A percentile compares a stretch with the other conserved stretches of the same genome.
Evolutionary conservation across 2,113 vertebrate species (phyloP).

Genomic region (Syngnathus floridae): DNA sequence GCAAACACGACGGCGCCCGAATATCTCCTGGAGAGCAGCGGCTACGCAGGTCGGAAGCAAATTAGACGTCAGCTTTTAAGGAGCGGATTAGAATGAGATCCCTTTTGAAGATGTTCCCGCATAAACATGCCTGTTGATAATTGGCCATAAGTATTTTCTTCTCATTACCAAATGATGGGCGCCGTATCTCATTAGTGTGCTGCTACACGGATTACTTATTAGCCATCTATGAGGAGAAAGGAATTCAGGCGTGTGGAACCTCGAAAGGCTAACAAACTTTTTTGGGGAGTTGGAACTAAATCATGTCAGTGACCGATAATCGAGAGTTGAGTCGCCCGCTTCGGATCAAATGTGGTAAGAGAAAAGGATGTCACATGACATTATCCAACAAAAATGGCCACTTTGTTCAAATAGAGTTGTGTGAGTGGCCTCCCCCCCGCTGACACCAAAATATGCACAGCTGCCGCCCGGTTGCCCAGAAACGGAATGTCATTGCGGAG

Average conservation of each 20-base stretch:
- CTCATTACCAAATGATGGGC: neutral
- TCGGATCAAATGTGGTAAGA: neutral
- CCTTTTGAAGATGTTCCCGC: neutral
- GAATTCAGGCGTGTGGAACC: neutral
- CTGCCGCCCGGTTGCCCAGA: slow-evolving; percentile 72
- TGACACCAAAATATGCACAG: slow-evolving; percentile 69
- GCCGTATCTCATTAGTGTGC: neutral
- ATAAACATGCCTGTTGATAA: neutral
- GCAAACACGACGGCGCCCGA: slow-evolving; percentile 11
- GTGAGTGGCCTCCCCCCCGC: slow-evolving; percentile 38
- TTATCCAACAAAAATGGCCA: neutral
- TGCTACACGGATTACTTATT: neutral
- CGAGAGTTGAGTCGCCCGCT: no score
- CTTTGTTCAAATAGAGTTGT: slow-evolving; percentile 63
- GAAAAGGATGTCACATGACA: neutral
- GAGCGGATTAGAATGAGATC: neutral
- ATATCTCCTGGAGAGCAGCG: slow-evolving; percentile 1
- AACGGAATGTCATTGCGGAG: slow-evolving; percentile 65
- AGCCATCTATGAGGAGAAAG: neutral
- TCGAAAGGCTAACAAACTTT: neutral
- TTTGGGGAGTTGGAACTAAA: neutral
- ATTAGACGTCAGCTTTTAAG: slow-evolving; percentile 18
- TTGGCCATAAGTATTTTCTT: neutral
- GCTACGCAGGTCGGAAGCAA: slow-evolving; percentile 5
- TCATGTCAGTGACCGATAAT: no score